Percentiles rank a stretch among this genome's conserved stretches.
phyloP scores from a whole-genome alignment of 2,888 invertebrate species.

The Cinara cedri region DNA sequence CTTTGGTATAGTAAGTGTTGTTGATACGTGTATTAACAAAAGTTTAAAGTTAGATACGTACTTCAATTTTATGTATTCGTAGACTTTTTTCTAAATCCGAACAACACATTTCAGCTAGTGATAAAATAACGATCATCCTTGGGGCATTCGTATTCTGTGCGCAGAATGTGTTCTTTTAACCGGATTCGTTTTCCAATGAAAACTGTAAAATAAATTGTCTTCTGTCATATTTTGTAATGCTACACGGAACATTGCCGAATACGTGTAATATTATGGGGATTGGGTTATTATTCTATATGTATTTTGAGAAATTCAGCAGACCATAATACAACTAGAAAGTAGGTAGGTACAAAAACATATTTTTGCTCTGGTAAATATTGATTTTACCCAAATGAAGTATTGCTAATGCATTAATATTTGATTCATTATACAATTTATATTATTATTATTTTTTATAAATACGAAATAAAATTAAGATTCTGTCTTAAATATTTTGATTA shows the following conservation, averaged over 20 bases:
- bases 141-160: constrained; percentile 14
- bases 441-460: neutral
- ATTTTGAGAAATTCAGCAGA: neutral
- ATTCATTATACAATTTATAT: neutral
- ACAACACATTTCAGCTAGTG: neutral
- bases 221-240: neutral
- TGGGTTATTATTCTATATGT: neutral
- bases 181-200: constrained; percentile 10
- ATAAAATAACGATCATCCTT: constrained; percentile 29
- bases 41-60: neutral
- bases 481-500: too few relatives aligned
- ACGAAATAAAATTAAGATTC: too few relatives aligned
- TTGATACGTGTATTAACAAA: neutral
- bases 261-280: neutral
- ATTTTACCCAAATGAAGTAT: neutral
- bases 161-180: constrained; percentile 13
- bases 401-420: too few relatives aligned
- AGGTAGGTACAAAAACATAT: neutral
- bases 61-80: neutral
- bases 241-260: constrained; percentile 16
- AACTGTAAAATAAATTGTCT: constrained; percentile 28
- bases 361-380: too few relatives aligned
- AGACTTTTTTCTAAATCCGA: constrained; percentile 3
- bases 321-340: neutral
- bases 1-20: neutral